Conservation (phyloP, 2,113 vertebrate genomes). For the Thamnophis sirtalis region DNA sequence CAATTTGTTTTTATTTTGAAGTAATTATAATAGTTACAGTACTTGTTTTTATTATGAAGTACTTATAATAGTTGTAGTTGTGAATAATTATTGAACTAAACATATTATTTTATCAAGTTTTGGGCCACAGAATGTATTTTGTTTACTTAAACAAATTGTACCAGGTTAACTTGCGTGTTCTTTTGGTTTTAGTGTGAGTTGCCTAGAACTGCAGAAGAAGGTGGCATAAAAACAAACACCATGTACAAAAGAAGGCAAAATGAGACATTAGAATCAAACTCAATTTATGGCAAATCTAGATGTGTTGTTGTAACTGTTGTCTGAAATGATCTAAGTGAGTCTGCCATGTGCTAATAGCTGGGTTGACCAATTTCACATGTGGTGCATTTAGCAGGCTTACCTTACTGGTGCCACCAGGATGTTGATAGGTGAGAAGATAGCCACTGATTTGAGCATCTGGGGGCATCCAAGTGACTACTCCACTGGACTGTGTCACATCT, state of each 20-base stretch:
- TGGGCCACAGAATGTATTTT: background rate
- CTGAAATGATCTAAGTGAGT: background rate
- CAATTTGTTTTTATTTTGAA: background rate
- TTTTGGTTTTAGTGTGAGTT: background rate
- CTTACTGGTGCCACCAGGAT: conserved; percentile 69
- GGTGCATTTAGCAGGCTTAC: conserved; percentile 55
- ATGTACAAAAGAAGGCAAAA: background rate
- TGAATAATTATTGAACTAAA: background rate
- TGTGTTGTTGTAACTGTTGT: background rate
- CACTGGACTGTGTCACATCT: conserved; percentile 67
- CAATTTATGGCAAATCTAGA: background rate
- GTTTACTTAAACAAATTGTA: background rate
- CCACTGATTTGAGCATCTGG: conserved; percentile 80
- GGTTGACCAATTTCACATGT: background rate
- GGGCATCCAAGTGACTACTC: conserved; percentile 75
- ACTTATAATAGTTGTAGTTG: background rate
- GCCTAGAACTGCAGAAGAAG: background rate
- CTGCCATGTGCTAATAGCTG: background rate
- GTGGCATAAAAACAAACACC: background rate
- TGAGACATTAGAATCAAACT: background rate
- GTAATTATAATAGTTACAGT: background rate
- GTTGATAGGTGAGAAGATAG: conserved; percentile 76
- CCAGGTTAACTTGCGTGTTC: background rate
- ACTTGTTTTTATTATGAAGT: too few relatives aligned
- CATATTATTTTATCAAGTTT: background rate